Base-by-base conservation (phyloP, 2,113 vertebrate species). In the Lynx canadensis region DNA sequence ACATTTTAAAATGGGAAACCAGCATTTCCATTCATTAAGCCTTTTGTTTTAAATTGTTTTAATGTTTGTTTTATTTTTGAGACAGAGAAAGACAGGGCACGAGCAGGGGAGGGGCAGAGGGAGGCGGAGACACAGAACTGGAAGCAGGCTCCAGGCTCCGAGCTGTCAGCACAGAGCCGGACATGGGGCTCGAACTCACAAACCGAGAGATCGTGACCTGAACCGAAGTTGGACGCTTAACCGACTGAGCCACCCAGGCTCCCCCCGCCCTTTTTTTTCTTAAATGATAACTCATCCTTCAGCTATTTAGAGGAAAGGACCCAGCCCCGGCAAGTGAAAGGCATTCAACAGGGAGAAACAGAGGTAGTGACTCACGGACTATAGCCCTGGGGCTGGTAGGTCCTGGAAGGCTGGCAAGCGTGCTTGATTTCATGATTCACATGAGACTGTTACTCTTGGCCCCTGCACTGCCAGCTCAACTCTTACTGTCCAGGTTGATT, bases 391-490 rank as follows among this genome's bases (percentile, higher is more conserved):
- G 90, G 88, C 90, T 41, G 19, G 19, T 5, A 19, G 78, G 48
- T 45, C 45, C 31, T 11, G 48, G 68, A 33, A 65, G 88, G 16
- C 31, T 60, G 6, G 6, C 21, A 21, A 80, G 1, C 4, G 23
- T 66, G 69, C 66, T 25, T 19, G 15, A 4, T 66, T 50, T 60
- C 5, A 3, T 36, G 18, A 18, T 29, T 89, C 68, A 36, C n/a
- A 68, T 80, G 25, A 31, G 0, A 36, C 25, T 10, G 31, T 18
- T 50, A 3, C 21, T 48, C 31, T 69, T 1, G 0, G 1, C 29
- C 11, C 60, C 55, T 48, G 4, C 12, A 4, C 2, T 3, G 38
- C 38, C n/a, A 80, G 0, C 5, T 13, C 31, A 23, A 1, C 68
- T 38, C 29, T 9, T 18, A 10, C 2, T 7, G 33, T 55, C 57